These are phyloP conservation scores for Drosophila fuyamai DNA, from an alignment of 1,140 invertebrate species.

Conservation along the genomic window DNA sequence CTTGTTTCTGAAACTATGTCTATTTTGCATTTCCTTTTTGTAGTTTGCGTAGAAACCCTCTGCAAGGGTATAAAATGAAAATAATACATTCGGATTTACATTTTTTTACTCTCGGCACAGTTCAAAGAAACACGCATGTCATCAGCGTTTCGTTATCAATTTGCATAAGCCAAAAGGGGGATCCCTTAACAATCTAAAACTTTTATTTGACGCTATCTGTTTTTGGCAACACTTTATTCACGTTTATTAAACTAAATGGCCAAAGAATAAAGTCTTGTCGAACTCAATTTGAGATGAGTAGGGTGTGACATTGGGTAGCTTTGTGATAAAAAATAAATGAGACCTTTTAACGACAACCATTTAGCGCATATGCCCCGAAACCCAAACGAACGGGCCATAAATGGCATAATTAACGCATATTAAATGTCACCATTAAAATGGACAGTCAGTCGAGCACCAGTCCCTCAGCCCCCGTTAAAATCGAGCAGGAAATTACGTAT, in stretches of 20 bases:
- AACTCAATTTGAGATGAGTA: slow-evolving; percentile 34
- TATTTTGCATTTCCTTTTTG: no score
- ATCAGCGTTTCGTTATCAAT: neutral
- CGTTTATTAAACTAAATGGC: slow-evolving; percentile 16
- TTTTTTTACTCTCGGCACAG: neutral
- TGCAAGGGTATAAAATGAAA: no score
- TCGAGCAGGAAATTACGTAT: slow-evolving; percentile 64
- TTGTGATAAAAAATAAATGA: slow-evolving; percentile 68
- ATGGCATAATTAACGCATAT: slow-evolving; percentile 80
- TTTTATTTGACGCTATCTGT: slow-evolving; percentile 20
- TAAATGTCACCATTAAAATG: slow-evolving; percentile 78
- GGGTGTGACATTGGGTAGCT: slow-evolving; percentile 25
- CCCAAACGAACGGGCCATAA: slow-evolving; percentile 51
- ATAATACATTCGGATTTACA: neutral
- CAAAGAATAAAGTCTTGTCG: slow-evolving; percentile 21
- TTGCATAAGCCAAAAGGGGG: slow-evolving; percentile 12
- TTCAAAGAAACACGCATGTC: neutral
- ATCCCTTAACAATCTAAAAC: slow-evolving; percentile 1
- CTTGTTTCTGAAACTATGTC: no score
- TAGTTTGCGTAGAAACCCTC: no score
- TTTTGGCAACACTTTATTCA: slow-evolving; percentile 29
- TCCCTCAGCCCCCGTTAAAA: slow-evolving; percentile 41
- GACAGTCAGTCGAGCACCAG: slow-evolving; percentile 20
- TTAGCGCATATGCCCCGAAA: slow-evolving; percentile 61
- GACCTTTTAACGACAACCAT: slow-evolving; percentile 70